Evolutionary conservation across 2,888 invertebrate genomes (phyloP), one percentile per base, ranked within the genome.

Genomic region (Eugnorisma glareosa): DNA sequence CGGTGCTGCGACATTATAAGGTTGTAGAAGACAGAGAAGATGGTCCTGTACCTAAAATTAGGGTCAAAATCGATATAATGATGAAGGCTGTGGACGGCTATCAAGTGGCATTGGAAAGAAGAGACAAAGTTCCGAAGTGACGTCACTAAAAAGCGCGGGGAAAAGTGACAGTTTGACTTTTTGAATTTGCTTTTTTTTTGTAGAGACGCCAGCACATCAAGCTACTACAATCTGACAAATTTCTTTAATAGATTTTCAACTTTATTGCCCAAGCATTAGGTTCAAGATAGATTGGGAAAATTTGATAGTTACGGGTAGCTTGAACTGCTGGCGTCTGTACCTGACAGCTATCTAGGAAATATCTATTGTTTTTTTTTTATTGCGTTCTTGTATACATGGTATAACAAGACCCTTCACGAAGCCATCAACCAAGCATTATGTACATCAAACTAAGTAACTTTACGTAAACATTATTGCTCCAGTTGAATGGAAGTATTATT

Each of bases 11-110:
- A 15, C 86, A 87, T 5, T 95, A 91, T 86, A 92, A 89, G 77
- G 89, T 96, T 0, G 87, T 95, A 0, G 93, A 90, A 13, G 93
- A 93, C 2, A 81, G 81, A 54, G 94, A 95, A 82, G 67, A 79
- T 2, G 88, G 92, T 11, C 91, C 92, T 0, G 80, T 87, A 2
- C 95, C 96, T 3, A 88, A 90, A 37, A 94, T 96, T n/a, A 90
- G 92, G 73, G 93, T 94, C 2, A 96, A 96, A 84, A 77, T 95
- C 1, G 95, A 95, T 76, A 87, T 96, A 40, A 96, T 96, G 95
- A 95, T 96, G 96, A 96, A 95, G 82, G 94, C 93, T 1, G 94
- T 93, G 0, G 95, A 95, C 28, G 94, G 93, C 0, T 95, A 94
- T 77, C 83, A 93, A 81, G 71, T 96, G 1, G 90, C 92, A 15